Percentiles rank a stretch among this genome's conserved stretches.
These are phyloP conservation scores for Drosophila subobscura DNA, from an alignment of 1,140 invertebrate genomes.

Conservation along the genomic window DNA sequence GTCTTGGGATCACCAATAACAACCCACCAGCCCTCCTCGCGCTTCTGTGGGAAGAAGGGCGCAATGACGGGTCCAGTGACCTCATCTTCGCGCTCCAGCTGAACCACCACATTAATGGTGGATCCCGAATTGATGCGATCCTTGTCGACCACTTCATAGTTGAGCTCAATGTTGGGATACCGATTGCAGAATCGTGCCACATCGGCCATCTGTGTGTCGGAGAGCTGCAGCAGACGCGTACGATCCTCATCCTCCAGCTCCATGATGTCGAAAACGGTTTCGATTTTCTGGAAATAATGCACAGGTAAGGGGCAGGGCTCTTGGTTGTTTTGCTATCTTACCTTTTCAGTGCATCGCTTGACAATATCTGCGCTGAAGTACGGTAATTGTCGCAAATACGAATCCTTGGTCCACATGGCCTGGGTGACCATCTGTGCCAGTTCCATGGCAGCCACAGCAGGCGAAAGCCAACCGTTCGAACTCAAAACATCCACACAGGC, in stretches of 20 bases:
- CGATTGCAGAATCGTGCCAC: constrained; percentile 99
- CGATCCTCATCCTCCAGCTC: constrained; percentile 98
- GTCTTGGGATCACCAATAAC: constrained; percentile 98
- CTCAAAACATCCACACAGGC: constrained; percentile 99
- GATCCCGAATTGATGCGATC: constrained; percentile 91
- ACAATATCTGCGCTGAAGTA: constrained; percentile 96
- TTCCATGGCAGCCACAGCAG: constrained; percentile 99
- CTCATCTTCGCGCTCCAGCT: constrained; percentile 98
- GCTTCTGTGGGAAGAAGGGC: constrained; percentile 98
- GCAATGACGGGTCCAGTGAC: constrained; percentile 98
- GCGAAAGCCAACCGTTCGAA: constrained; percentile 98
- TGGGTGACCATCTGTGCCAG: constrained; percentile 99
- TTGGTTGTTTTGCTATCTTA: not conserved
- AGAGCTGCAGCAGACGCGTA: constrained; percentile 92
- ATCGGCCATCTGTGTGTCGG: constrained; percentile 95
- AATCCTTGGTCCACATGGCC: constrained; percentile 99
- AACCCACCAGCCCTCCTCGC: constrained; percentile 99
- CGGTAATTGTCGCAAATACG: constrained; percentile 97
- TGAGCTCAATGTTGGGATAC: constrained; percentile 99
- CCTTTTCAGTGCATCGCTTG: constrained; percentile 94
- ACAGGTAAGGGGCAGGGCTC: not conserved
- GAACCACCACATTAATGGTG: constrained; percentile 94
- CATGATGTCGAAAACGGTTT: constrained; percentile 99
- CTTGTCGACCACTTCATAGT: constrained; percentile 95
- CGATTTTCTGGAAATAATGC: constrained; percentile 88